Evolutionary conservation across 2,113 vertebrate genomes (phyloP).

Genomic region (Scortum barcoo): DNA sequence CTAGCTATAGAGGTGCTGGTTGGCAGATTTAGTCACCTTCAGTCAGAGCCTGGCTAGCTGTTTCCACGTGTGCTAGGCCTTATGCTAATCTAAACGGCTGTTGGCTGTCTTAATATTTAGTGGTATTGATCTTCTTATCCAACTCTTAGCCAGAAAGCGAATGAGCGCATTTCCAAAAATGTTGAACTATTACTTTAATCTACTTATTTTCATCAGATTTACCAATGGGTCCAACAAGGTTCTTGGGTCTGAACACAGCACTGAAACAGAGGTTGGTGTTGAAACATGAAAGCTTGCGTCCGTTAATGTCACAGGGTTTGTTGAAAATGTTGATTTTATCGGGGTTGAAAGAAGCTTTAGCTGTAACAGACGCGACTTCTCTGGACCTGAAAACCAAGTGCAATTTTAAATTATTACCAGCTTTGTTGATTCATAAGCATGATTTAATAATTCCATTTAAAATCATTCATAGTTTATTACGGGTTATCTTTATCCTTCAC

Average conservation of each 20-base stretch:
- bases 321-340: slow-evolving; percentile 90
- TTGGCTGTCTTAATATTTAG: no score
- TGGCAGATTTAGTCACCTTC: not conserved
- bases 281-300: slow-evolving; percentile 78
- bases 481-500: no score
- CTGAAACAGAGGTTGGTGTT: slow-evolving; percentile 86
- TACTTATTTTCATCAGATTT: slow-evolving; percentile 58
- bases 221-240: slow-evolving; percentile 86
- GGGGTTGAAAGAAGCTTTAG: slow-evolving; percentile 87
- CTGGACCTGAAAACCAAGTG: slow-evolving; percentile 87
- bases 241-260: slow-evolving; percentile 88
- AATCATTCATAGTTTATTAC: not conserved
- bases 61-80: not conserved
- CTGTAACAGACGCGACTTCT: slow-evolving; percentile 87
- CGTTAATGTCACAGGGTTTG: slow-evolving; percentile 86
- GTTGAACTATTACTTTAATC: not conserved
- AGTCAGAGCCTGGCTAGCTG: not conserved
- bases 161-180: not conserved
- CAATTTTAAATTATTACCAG: slow-evolving; percentile 12
- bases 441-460: no score
- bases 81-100: not conserved
- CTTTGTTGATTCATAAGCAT: no score
- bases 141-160: not conserved
- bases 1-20: not conserved
- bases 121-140: not conserved